These are phyloP conservation scores for Nowickia ferox DNA, from an alignment of 2,888 invertebrate species.

Conservation along the genomic window DNA sequence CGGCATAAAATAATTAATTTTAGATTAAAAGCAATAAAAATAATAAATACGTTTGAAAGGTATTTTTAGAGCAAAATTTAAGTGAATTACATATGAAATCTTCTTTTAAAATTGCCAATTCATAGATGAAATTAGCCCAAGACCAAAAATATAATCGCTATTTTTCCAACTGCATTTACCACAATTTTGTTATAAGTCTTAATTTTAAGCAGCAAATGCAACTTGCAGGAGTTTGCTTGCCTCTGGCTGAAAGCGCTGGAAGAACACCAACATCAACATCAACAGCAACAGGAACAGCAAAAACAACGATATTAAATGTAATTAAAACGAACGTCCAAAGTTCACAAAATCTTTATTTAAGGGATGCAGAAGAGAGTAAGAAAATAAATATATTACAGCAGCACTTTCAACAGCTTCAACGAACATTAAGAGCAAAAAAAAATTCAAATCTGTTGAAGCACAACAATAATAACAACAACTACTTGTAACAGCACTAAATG, in stretches of 20 bases:
- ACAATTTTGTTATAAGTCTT: conserved; percentile 43
- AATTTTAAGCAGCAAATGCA: conserved; percentile 42
- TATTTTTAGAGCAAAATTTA: not conserved
- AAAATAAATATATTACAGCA: conserved; percentile 38
- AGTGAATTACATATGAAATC: conserved; percentile 8
- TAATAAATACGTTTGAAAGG: not conserved
- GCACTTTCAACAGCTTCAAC: conserved; percentile 9
- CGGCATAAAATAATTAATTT: too few relatives aligned
- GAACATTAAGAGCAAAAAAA: not conserved
- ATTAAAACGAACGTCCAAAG: conserved; percentile 68
- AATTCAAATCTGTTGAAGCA: conserved; percentile 19
- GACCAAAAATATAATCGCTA: not conserved
- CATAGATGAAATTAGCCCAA: not conserved
- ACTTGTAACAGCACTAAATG: conserved; percentile 52
- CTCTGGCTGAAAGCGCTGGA: not conserved
- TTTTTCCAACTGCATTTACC: conserved; percentile 50
- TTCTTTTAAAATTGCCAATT: conserved; percentile 3
- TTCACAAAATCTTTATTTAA: conserved; percentile 32
- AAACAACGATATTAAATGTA: conserved; percentile 60
- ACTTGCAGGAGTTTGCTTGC: conserved; percentile 25
- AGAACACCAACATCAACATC: conserved; percentile 26
- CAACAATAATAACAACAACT: conserved; percentile 27
- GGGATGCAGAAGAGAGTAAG: conserved; percentile 2
- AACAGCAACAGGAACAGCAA: conserved; percentile 44
- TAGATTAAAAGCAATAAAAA: too few relatives aligned